These are phyloP conservation scores for Caerostris extrusa DNA, from an alignment of 1,140 invertebrate species.

Conservation along the genomic window DNA sequence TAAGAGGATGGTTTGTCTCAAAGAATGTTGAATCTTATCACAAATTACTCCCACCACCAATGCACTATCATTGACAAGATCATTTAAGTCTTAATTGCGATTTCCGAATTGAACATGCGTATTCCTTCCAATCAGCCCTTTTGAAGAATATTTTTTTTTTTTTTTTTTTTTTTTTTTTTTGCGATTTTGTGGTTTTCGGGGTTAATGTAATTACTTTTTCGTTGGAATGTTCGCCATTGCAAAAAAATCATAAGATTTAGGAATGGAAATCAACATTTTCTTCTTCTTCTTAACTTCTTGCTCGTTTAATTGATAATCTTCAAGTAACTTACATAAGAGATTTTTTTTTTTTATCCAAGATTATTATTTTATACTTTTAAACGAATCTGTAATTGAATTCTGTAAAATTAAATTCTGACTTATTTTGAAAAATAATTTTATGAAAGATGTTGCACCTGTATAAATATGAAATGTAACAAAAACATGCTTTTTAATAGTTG, in stretches of 20 bases:
- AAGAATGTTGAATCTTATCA: slow-evolving; percentile 21
- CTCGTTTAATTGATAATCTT: neutral
- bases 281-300: neutral
- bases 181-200: neutral
- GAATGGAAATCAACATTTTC: neutral
- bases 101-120: neutral
- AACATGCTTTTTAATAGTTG: too few relatives aligned
- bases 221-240: neutral
- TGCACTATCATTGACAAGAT: slow-evolving; percentile 5
- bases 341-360: too few relatives aligned
- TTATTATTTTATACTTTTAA: too few relatives aligned
- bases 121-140: neutral
- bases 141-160: neutral
- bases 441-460: too few relatives aligned
- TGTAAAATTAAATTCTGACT: too few relatives aligned
- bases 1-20: slow-evolving; percentile 10
- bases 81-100: slow-evolving; percentile 38
- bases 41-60: neutral
- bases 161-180: neutral
- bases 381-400: too few relatives aligned
- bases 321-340: neutral
- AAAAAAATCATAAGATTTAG: neutral
- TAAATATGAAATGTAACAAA: too few relatives aligned
- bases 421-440: too few relatives aligned
- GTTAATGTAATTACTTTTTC: neutral